Evolutionary conservation across 2,113 vertebrate species (phyloP), one percentile per base, ranked within the genome.

Genomic region (Nothobranchius kuhntae): DNA sequence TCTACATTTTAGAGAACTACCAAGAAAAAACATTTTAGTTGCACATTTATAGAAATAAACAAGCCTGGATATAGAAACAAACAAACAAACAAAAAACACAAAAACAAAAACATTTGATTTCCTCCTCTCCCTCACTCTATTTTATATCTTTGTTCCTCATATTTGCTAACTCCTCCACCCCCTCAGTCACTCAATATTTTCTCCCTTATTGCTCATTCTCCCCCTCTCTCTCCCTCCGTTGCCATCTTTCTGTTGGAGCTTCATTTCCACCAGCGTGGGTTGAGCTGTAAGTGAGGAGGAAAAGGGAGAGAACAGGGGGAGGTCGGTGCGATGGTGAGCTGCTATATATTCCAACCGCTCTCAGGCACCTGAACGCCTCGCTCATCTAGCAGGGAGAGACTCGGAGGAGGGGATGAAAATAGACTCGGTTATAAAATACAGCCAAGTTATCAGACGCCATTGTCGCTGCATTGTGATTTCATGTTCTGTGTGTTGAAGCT

Each of bases 311-410:
- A 77, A 62, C 61, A 53, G 73, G 68, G 70, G 81, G 76, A 70
- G 73, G 76, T 62, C 12, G 64, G 3, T 48, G 61, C 24, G 14
- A 51, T 38, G 36, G 61, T 14, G 69, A 66, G 61, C 65, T 2
- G 45, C 66, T 57, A 65, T 68, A 73, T 73, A 77, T 77, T 70
- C 73, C 21, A n/a, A 65, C 58, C 9, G 53, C 68, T 74, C 60
- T 68, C 42, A 52, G 56, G 82, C 53, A 71, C 74, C 81, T 84
- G 59, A 80, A 84, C 71, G 60, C 81, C 81, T 72, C 74, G 71
- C 57, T 77, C 52, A 61, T 61, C 35, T 53, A 60, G 58, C 58
- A 8, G 57, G 65, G 17, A 36, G 53, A 6, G 13, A 54, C 52
- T 75, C 26, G 15, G 66, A 57, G 73, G 77, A 58, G 64, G 73